Evolutionary conservation across 1,140 invertebrate genomes (phyloP).

Genomic region (Spodoptera frugiperda): DNA sequence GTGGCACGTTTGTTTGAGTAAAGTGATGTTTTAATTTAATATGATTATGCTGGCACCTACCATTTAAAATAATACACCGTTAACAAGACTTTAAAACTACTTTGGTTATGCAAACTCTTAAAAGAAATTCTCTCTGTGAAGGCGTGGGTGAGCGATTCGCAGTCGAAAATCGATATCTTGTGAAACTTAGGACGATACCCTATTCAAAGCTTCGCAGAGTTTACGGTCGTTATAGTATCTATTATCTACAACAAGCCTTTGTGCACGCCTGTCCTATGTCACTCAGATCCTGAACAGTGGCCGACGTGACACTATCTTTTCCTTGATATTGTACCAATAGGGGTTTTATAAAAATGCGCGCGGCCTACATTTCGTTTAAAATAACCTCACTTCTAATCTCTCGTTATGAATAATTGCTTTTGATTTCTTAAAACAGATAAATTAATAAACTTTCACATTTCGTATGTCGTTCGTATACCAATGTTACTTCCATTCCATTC

Average conservation of each 20-base stretch:
- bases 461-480: no score
- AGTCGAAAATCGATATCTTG: conserved; percentile 61
- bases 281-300: conserved; percentile 28
- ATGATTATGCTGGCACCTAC: no score
- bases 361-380: not conserved
- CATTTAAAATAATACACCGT: no score
- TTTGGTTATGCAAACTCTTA: not conserved
- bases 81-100: not conserved
- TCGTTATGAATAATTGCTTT: no score
- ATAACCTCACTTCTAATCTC: no score
- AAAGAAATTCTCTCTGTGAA: conserved; percentile 1
- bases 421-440: no score
- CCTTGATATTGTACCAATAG: conserved; percentile 4
- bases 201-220: conserved; percentile 57
- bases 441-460: no score
- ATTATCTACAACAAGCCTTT: conserved; percentile 46
- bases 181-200: conserved; percentile 59
- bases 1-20: no score
- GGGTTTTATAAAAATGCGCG: not conserved
- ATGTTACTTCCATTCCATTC: no score
- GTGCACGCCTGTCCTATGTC: conserved; percentile 42
- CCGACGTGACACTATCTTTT: conserved; percentile 42
- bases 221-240: conserved; percentile 49
- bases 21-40: no score
- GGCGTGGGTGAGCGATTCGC: conserved; percentile 29